phyloP scores from a whole-genome alignment of 2,888 invertebrate genomes.

The Colostygia pectinataria region DNA sequence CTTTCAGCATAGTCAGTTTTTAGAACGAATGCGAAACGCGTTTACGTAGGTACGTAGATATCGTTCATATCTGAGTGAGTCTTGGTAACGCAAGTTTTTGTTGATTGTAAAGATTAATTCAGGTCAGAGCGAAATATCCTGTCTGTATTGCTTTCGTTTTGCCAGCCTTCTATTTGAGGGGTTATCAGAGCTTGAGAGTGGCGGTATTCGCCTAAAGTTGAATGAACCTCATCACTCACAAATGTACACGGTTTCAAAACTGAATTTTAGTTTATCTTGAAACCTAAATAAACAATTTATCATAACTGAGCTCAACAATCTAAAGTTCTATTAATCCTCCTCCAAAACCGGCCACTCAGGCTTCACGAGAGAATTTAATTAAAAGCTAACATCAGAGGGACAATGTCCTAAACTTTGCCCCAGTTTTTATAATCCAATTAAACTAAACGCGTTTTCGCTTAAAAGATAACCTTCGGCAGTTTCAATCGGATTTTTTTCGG shows the following conservation, averaged over 20 bases:
- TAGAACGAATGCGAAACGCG: no score
- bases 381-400: conserved; percentile 53
- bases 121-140: no score
- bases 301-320: conserved; percentile 32
- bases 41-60: no score
- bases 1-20: no score
- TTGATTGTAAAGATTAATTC: no score
- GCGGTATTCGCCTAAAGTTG: no score
- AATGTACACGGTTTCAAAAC: not conserved
- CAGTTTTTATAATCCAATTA: conserved; percentile 9
- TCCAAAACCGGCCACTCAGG: conserved; percentile 19
- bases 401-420: conserved; percentile 32
- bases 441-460: not conserved
- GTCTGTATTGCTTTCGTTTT: no score
- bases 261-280: conserved; percentile 18
- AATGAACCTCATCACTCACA: no score
- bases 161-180: no score
- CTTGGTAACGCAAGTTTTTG: no score
- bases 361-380: conserved; percentile 52
- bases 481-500: not conserved
- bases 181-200: no score
- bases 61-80: no score
- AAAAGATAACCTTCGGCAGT: conserved; percentile 2
- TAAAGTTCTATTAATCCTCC: conserved; percentile 26
- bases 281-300: conserved; percentile 33